phyloP scores from a whole-genome alignment of 1,140 invertebrate genomes.

The Drosophila sulfurigaster region DNA sequence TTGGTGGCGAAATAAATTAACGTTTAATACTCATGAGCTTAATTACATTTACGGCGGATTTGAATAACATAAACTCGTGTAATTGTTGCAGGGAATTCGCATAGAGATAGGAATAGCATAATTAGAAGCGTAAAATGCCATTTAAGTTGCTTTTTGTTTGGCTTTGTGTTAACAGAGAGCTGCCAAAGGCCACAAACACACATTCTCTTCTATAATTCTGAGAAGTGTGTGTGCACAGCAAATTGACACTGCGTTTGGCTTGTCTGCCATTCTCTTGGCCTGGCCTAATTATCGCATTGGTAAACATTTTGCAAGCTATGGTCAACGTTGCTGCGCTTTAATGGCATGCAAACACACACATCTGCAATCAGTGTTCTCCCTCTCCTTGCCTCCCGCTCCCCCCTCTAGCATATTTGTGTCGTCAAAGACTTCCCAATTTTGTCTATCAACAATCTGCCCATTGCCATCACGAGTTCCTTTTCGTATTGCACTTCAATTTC shows the following conservation, averaged over 20 bases:
- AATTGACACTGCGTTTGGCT: conserved; percentile 63
- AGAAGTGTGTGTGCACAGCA: conserved; percentile 54
- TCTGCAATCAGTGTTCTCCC: conserved; percentile 20
- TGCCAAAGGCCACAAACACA: neutral
- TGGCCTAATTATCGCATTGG: conserved; percentile 75
- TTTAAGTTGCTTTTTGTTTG: conserved; percentile 40
- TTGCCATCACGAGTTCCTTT: conserved; percentile 42
- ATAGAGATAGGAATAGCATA: conserved; percentile 45
- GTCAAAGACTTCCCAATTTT: conserved; percentile 43
- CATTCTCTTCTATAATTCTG: neutral
- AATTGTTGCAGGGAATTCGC: conserved; percentile 44
- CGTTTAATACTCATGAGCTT: conserved; percentile 78
- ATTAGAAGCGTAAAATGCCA: conserved; percentile 65
- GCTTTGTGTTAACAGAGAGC: conserved; percentile 10
- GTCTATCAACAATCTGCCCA: conserved; percentile 26
- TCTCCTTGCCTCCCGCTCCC: neutral
- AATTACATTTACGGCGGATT: conserved; percentile 80
- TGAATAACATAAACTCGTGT: conserved; percentile 73
- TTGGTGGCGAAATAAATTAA: conserved; percentile 66
- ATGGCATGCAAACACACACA: conserved; percentile 64
- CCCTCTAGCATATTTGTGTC: conserved; percentile 18
- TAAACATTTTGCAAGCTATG: conserved; percentile 57
- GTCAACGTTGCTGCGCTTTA: conserved; percentile 52
- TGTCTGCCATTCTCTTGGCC: conserved; percentile 29
- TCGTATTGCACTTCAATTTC: conserved; percentile 58